phyloP scores from a whole-genome alignment of 2,113 vertebrate genomes.

The Addax nasomaculatus region DNA sequence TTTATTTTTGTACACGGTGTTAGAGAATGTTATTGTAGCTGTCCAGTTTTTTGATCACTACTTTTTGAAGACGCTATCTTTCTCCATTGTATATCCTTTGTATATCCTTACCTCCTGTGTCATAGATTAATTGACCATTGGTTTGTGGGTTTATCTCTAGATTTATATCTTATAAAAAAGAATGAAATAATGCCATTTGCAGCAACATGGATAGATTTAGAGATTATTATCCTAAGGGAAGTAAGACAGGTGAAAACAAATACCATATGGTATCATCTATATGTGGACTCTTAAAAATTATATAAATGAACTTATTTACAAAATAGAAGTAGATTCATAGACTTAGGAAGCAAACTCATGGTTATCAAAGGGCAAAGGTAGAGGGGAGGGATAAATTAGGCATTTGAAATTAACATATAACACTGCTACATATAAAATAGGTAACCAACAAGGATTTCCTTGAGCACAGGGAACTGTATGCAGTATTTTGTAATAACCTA shows the following conservation, averaged over 20 bases:
- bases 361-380: not conserved
- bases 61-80: not conserved
- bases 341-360: not conserved
- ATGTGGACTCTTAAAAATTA: not conserved
- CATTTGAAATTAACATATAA: not conserved
- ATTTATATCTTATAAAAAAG: not conserved
- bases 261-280: not conserved
- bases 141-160: not conserved
- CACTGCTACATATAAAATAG: not conserved
- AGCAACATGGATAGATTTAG: not conserved
- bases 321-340: not conserved
- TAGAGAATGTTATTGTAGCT: not conserved
- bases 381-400: not conserved
- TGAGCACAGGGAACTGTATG: not conserved
- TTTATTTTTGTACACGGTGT: not conserved
- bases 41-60: not conserved
- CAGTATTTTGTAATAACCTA: not conserved
- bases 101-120: not conserved
- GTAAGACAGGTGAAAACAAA: not conserved
- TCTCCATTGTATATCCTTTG: not conserved
- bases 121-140: not conserved
- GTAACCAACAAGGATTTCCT: not conserved
- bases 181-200: not conserved
- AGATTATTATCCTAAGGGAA: not conserved
- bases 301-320: not conserved